These are phyloP conservation scores for Leptobrachium leishanense DNA, from an alignment of 2,113 vertebrate species.

Conservation along the genomic window DNA sequence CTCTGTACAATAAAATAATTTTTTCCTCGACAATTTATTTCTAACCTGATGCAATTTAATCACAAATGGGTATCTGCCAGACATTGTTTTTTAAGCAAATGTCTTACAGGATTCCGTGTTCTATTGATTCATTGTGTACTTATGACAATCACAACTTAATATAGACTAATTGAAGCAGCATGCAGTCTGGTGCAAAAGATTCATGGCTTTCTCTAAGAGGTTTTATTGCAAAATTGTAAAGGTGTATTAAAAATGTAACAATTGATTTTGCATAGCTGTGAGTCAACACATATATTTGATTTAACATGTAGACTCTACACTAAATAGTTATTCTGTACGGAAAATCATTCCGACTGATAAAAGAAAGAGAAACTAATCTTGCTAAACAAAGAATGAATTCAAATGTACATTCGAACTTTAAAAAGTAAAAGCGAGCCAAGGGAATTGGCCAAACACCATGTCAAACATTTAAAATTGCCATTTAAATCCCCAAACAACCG, in stretches of 20 bases:
- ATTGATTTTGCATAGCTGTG: slow-evolving; percentile 56
- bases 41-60: slow-evolving; percentile 57
- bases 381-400: slow-evolving; percentile 19
- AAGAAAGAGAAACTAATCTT: neutral
- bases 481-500: no score
- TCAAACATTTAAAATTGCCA: no score
- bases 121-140: slow-evolving; percentile 63
- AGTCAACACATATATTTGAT: slow-evolving; percentile 52
- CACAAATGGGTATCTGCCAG: slow-evolving; percentile 60
- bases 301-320: slow-evolving; percentile 15
- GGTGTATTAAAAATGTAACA: slow-evolving; percentile 62
- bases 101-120: slow-evolving; percentile 52
- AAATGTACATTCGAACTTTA: neutral
- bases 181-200: slow-evolving; percentile 55
- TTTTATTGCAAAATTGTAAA: slow-evolving; percentile 59
- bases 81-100: slow-evolving; percentile 59
- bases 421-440: no score
- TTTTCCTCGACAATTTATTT: slow-evolving; percentile 53
- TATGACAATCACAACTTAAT: slow-evolving; percentile 63
- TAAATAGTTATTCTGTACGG: neutral
- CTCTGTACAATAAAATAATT: slow-evolving; percentile 52
- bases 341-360: slow-evolving; percentile 13
- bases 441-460: no score
- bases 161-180: slow-evolving; percentile 57
- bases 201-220: slow-evolving; percentile 64